Percentiles rank a stretch among this genome's conserved stretches.
These are phyloP conservation scores for Clarias pachynema DNA, from an alignment of 2,797 vertebrate species.

Conservation along the genomic window DNA sequence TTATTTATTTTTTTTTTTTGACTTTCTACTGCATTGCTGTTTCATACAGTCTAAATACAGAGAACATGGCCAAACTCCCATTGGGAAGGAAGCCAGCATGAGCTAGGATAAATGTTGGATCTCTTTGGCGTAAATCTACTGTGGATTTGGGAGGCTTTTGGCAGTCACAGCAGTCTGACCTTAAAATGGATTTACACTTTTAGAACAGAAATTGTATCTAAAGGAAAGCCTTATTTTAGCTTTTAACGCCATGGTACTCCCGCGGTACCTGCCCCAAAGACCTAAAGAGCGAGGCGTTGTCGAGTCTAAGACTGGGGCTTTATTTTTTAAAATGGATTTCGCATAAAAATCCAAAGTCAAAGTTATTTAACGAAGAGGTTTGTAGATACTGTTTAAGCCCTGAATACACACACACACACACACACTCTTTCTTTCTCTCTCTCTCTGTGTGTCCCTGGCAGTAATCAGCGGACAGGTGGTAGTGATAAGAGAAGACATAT, in stretches of 20 bases:
- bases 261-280: not conserved
- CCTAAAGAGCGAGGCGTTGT: not conserved
- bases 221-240: constrained; percentile 17
- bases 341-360: not conserved
- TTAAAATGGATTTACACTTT: constrained; percentile 49
- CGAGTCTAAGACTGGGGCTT: not conserved
- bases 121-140: constrained; percentile 36
- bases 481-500: constrained; percentile 64
- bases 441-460: constrained; percentile 47
- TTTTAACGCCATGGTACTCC: constrained; percentile 18
- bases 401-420: not conserved
- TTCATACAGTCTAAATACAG: constrained; percentile 2
- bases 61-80: constrained; percentile 33
- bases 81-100: constrained; percentile 25
- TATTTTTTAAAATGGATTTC: not conserved
- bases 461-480: constrained; percentile 59
- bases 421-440: not conserved
- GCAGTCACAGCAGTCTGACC: constrained; percentile 33
- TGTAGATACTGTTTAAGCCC: not conserved
- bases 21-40: not conserved
- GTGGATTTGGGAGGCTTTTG: constrained; percentile 34
- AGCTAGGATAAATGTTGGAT: constrained; percentile 38
- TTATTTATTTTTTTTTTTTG: no score
- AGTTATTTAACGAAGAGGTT: constrained; percentile 2
- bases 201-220: constrained; percentile 39